A percentile compares a stretch with the other conserved stretches of the same genome.
These are phyloP conservation scores for Periplaneta americana DNA, from an alignment of 1,140 invertebrate genomes.

Conservation along the genomic window DNA sequence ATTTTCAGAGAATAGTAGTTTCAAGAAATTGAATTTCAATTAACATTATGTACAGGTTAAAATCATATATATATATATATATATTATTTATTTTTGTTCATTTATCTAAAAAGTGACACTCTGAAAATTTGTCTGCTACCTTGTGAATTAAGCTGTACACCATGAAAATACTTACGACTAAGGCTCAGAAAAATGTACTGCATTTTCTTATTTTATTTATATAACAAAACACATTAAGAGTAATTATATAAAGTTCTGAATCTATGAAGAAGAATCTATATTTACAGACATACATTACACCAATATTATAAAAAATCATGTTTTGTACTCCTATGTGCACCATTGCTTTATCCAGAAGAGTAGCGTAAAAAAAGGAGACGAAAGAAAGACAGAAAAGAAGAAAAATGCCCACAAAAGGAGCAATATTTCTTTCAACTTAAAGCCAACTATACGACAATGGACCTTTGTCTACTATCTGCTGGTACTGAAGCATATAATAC, in stretches of 20 bases:
- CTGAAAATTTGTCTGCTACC: neutral
- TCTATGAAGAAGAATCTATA: slow-evolving; percentile 1
- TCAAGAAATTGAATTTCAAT: neutral
- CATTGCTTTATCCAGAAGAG: neutral
- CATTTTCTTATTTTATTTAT: neutral
- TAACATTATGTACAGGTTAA: neutral
- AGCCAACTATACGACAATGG: neutral
- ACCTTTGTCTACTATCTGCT: neutral
- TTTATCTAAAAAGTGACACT: neutral
- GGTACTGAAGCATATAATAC: neutral
- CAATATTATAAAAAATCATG: slow-evolving; percentile 7
- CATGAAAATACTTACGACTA: neutral
- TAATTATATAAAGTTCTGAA: neutral
- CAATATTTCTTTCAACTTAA: too few relatives aligned
- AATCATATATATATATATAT: neutral
- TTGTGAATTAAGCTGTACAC: neutral
- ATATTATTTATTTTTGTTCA: neutral
- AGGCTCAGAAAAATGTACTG: neutral
- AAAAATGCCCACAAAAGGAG: neutral
- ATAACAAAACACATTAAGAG: neutral
- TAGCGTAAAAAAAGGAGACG: neutral
- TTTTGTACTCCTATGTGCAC: slow-evolving; percentile 19
- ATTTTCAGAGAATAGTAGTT: neutral
- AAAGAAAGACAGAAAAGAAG: too few relatives aligned
- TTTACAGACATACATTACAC: slow-evolving; percentile 5